Evolutionary conservation across 2,797 vertebrate species (phyloP), one percentile per base, ranked within the genome.

Genomic region (Tamandua tetradactyla): DNA sequence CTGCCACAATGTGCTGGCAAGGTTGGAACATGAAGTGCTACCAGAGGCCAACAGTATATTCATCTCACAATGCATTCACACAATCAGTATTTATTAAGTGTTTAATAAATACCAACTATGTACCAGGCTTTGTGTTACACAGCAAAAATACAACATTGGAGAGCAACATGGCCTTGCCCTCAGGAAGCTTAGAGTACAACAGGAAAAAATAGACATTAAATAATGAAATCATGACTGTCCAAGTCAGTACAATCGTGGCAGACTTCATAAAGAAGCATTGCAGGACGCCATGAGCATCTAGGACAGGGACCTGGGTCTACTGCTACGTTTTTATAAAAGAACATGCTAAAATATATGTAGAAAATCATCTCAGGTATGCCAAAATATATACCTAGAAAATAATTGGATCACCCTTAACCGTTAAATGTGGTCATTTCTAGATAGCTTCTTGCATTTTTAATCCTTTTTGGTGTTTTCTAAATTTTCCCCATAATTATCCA

Each of bases 311-410:
- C 14, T 35, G 6, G 13, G 14, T 64, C 27, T 37, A 0, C 59
- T n/a, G 1, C 49, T 88, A 57, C 74, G 27, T 95, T 89, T 94
- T 87, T 32, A 79, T 62, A 62, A 30, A 61, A 25, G 23, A 78
- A 72, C 18, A 30, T 30, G 13, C 1, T n/a, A 69, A 95, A 94
- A 78, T 74, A 47, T 6, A 4, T 17, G 35, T 35, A 2, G 4
- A 55, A 12, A 64, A 49, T 44, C 61, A 7, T 85, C 40, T 92
- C 62, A 6, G 1, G 55, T 61, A 25, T n/a, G 35, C 5, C 7
- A 20, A n/a, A 87, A 69, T 7, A 7, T 12, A 1, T 8, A 1
- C 4, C 1, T 14, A 30, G 14, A 42, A 35, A 89, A 18, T 2
- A 66, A 69, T 17, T 23, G 25, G 10, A 6, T 76, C 15, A 2